Base-by-base conservation (phyloP, 2,797 vertebrate genomes). In the Salarias fasciatus region DNA sequence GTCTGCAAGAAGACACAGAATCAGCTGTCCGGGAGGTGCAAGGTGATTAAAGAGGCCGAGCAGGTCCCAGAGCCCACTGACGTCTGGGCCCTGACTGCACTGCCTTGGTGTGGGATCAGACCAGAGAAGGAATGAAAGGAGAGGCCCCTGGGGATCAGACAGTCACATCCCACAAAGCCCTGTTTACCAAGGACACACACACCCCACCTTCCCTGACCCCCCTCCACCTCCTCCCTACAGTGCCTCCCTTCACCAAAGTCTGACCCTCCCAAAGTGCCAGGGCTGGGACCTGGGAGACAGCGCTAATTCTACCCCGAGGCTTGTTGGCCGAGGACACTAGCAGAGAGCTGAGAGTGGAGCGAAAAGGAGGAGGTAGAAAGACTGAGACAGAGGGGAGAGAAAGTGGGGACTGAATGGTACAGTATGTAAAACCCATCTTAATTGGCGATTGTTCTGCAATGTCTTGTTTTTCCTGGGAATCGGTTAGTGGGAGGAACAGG, bases 401-500 rank as follows among this genome's bases (percentile, higher is more conserved):
- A 35, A 72, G 48, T 47, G 61, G 71, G 58, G 63, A 57, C 72
- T 84, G 86, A 89, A 86, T 80, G 82, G 89, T 90, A 92, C 89
- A 91, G 88, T 91, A 90, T 84, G 89, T 83, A 90, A 88, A 82
- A 88, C 66, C 86, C 75, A 61, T 89, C 87, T 91, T 92, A 92
- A 92, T 92, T 92, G 89, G 90, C 87, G 88, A 90, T 92, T 91
- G 90, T 91, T 89, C 88, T 80, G 72, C 72, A 68, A 86, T 66
- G 77, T 88, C 86, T 92, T 91, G 87, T 88, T 92, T 92, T 92
- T 85, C 88, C 84, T 89, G 88, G 85, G 89, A 92, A 93, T 87
- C 61, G 63, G 77, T 3, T 61, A 56, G 49, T 72, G 61, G 75
- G 74, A 38, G 63, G 58, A 36, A 48, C 51, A 53, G 67, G 73